A percentile compares a stretch with the other conserved stretches of the same genome.
Evolutionary conservation across 2,888 invertebrate genomes (phyloP).

Genomic region (Conus canariensis): DNA sequence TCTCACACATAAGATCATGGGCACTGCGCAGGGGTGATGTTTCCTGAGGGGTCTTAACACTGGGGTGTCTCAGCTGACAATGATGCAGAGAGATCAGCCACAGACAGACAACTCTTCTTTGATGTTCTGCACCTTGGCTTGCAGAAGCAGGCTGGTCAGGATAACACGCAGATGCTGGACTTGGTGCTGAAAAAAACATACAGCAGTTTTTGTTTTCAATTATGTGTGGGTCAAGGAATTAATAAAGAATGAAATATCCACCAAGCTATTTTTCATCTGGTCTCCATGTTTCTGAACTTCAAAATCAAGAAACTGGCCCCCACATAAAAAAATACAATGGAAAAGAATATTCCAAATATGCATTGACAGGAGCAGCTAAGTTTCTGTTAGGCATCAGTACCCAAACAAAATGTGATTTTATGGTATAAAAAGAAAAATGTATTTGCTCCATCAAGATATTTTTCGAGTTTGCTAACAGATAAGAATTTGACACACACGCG

Average conservation of each 20-base stretch:
- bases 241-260: too few species aligned
- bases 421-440: too few species aligned
- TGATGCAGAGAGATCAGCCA: background rate
- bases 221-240: background rate
- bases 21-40: background rate
- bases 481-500: background rate
- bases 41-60: too few species aligned
- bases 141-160: background rate
- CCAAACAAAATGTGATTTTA: too few species aligned
- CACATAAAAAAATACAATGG: background rate
- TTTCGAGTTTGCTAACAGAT: background rate
- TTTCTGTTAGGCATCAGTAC: background rate
- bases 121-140: background rate
- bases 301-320: too few species aligned
- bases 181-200: background rate
- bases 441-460: too few species aligned
- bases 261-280: too few species aligned
- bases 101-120: background rate
- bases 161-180: conserved; percentile 17
- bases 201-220: background rate
- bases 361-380: too few species aligned
- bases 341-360: background rate
- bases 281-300: too few species aligned
- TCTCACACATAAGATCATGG: background rate
- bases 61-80: background rate